Percentiles rank a stretch among this genome's conserved stretches.
These are phyloP conservation scores for Tragelaphus buxtoni DNA, from an alignment of 2,113 vertebrate genomes.

Conservation along the genomic window DNA sequence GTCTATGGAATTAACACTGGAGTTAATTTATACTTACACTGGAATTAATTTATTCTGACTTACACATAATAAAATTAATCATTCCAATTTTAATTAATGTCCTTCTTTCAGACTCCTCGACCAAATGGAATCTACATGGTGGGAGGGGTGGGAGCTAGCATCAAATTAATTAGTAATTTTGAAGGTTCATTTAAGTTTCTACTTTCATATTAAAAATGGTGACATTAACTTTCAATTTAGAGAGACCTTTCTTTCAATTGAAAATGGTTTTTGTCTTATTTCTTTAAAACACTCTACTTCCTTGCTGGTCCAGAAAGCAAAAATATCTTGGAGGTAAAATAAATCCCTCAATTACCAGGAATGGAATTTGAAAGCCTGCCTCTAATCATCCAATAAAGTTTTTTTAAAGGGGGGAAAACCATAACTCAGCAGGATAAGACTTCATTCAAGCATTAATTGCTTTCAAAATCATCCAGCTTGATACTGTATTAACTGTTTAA, in stretches of 20 bases:
- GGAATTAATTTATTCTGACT: constrained; percentile 60
- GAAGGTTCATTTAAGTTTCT: constrained; percentile 27
- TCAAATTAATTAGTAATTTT: constrained; percentile 34
- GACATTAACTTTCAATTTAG: constrained; percentile 6
- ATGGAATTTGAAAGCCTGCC: constrained; percentile 41
- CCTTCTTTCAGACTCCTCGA: constrained; percentile 43
- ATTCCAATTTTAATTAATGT: constrained; percentile 64
- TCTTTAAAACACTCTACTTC: constrained; percentile 11
- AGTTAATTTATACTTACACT: constrained; percentile 58
- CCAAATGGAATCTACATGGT: not conserved
- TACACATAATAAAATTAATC: constrained; percentile 64
- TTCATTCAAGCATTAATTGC: constrained; percentile 68
- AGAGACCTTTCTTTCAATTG: not conserved
- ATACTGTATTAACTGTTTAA: constrained; percentile 66
- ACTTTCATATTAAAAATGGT: constrained; percentile 31
- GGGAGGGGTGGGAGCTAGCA: not conserved
- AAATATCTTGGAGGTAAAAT: constrained; percentile 40
- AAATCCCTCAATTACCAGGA: constrained; percentile 49
- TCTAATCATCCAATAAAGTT: constrained; percentile 40
- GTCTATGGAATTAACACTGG: constrained; percentile 6
- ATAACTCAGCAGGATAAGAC: constrained; percentile 57
- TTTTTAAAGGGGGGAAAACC: not conserved
- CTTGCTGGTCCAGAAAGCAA: constrained; percentile 35
- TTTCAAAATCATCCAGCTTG: constrained; percentile 72
- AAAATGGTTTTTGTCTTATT: not conserved